These are phyloP conservation scores for Piaya cayana DNA, from an alignment of 2,113 vertebrate species.

Conservation along the genomic window DNA sequence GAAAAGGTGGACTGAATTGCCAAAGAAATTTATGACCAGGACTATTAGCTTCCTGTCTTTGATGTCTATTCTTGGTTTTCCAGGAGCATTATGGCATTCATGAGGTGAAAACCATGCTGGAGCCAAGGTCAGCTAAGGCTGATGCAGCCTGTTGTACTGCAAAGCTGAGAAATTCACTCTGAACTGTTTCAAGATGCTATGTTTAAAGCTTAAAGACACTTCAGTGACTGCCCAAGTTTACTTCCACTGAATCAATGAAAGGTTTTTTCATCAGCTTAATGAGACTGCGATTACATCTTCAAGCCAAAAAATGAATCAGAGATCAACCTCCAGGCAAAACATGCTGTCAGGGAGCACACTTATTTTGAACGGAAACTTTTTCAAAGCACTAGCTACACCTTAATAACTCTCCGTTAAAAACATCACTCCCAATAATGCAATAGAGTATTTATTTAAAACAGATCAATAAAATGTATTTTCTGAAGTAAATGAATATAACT, in stretches of 20 bases:
- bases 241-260: background rate
- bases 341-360: background rate
- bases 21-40: slow-evolving; percentile 49
- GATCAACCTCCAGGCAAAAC: background rate
- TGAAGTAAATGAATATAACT: background rate
- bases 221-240: background rate
- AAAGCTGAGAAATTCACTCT: slow-evolving; percentile 26
- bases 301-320: background rate
- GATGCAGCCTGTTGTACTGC: slow-evolving; percentile 17
- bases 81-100: slow-evolving; percentile 61
- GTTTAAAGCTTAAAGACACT: background rate
- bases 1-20: slow-evolving; percentile 47
- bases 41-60: slow-evolving; percentile 69
- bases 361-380: background rate
- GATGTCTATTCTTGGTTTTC: slow-evolving; percentile 66
- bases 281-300: background rate
- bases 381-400: background rate
- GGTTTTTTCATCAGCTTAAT: background rate
- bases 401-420: background rate
- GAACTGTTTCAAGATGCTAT: slow-evolving; percentile 13
- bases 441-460: background rate
- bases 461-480: background rate
- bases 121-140: slow-evolving; percentile 69
- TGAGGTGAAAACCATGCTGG: slow-evolving; percentile 25
- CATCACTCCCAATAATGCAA: background rate